Evolutionary conservation across 2,888 invertebrate species (phyloP).

Genomic region (Cataglyphis albicans): DNA sequence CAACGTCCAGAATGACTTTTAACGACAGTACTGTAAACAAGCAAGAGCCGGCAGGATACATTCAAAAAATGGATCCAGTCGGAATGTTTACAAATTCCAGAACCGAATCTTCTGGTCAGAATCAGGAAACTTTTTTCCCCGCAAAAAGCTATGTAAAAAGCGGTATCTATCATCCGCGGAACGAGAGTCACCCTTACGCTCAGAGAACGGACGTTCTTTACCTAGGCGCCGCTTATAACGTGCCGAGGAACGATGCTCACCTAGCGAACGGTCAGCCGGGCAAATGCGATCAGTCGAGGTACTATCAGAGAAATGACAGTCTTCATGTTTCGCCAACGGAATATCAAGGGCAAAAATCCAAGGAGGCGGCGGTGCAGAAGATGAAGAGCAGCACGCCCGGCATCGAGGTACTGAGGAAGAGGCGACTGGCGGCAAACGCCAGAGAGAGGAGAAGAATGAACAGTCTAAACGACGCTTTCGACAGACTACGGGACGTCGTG

Average conservation of each 20-base stretch:
- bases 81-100: conserved; percentile 58
- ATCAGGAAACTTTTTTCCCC: conserved; percentile 64
- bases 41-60: conserved; percentile 51
- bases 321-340: conserved; percentile 64
- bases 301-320: conserved; percentile 63
- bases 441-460: conserved; percentile 92
- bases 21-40: conserved; percentile 47
- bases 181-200: conserved; percentile 64
- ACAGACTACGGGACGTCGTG: conserved; percentile 90
- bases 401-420: conserved; percentile 87
- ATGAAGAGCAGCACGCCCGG: conserved; percentile 80
- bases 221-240: conserved; percentile 68
- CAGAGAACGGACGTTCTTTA: conserved; percentile 72
- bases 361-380: conserved; percentile 76
- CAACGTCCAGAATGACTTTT: conserved; percentile 48
- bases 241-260: conserved; percentile 66
- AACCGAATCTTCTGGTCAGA: conserved; percentile 67
- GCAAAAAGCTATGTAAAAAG: conserved; percentile 69
- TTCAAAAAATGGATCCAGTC: conserved; percentile 58
- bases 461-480: conserved; percentile 91
- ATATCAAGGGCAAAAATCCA: conserved; percentile 68
- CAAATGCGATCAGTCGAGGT: conserved; percentile 69
- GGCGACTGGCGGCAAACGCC: conserved; percentile 91
- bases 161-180: conserved; percentile 64
- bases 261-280: conserved; percentile 39